phyloP scores from a whole-genome alignment of 2,888 invertebrate species.

The Erynnis tages region DNA sequence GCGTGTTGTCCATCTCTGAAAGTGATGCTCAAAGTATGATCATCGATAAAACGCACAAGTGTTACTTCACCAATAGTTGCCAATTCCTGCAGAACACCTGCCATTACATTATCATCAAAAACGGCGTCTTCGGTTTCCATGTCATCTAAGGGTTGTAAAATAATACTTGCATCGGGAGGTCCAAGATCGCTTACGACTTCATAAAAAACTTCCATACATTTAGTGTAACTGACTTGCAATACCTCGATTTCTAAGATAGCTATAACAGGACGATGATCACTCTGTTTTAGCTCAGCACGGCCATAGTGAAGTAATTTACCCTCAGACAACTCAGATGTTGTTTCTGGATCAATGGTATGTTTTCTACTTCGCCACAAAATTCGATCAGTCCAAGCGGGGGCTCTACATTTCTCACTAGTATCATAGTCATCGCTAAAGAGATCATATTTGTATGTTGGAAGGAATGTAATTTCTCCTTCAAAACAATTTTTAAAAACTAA shows the following conservation, averaged over 20 bases:
- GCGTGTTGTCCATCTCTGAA: conserved; percentile 95
- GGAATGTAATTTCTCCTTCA: conserved; percentile 95
- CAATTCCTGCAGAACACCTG: conserved; percentile 89
- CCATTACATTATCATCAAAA: conserved; percentile 91
- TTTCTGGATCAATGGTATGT: conserved; percentile 86
- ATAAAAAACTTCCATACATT: conserved; percentile 90
- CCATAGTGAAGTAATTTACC: conserved; percentile 95
- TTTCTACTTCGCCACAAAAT: conserved; percentile 95
- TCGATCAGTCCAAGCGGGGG: conserved; percentile 99
- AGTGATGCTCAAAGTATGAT: conserved; percentile 92
- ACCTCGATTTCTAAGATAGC: conserved; percentile 95
- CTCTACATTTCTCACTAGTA: conserved; percentile 98
- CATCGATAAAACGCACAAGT: conserved; percentile 93
- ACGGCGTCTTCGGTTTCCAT: conserved; percentile 78
- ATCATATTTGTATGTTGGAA: conserved; percentile 99
- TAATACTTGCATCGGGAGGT: conserved; percentile 96
- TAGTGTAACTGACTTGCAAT: conserved; percentile 88
- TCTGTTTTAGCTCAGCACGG: conserved; percentile 96
- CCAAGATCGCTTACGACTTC: conserved; percentile 93
- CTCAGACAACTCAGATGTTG: conserved; percentile 84
- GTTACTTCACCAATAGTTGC: conserved; percentile 94
- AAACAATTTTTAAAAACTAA: conserved; percentile 95
- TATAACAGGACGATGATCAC: conserved; percentile 98
- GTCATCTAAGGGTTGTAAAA: conserved; percentile 82
- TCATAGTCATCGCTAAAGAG: conserved; percentile 99